A percentile compares a stretch with the other conserved stretches of the same genome.
Evolutionary conservation across 2,113 vertebrate species (phyloP).

Genomic region (Rhabdornis inornatus): DNA sequence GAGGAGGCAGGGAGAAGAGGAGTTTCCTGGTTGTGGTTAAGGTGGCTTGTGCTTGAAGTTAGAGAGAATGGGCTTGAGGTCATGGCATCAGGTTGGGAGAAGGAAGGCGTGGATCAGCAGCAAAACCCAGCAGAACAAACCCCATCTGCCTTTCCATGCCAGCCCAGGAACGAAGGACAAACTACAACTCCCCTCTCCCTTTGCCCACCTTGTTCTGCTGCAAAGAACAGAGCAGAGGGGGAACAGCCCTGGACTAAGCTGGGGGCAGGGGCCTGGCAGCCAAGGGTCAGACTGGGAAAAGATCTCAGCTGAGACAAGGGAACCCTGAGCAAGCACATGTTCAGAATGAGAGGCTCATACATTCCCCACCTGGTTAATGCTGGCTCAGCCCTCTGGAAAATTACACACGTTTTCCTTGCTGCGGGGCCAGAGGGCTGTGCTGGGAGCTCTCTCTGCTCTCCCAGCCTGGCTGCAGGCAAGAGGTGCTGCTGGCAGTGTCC

Average conservation of each 20-base stretch:
- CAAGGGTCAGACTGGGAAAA: background rate
- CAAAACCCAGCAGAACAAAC: background rate
- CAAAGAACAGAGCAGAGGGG: background rate
- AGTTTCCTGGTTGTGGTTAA: background rate
- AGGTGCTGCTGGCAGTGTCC: conserved; percentile 4
- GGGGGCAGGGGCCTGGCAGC: background rate
- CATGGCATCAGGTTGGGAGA: background rate
- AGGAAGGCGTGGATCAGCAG: background rate
- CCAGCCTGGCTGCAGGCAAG: rapidly evolving
- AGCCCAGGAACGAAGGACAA: background rate
- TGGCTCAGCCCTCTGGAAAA: conserved; percentile 50
- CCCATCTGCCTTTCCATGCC: background rate
- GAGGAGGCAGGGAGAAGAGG: background rate
- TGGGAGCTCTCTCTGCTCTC: background rate
- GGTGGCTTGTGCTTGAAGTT: background rate
- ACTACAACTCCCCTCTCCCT: background rate
- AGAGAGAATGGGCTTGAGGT: background rate
- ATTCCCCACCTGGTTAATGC: conserved; percentile 11
- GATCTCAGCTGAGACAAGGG: background rate
- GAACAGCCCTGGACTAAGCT: background rate
- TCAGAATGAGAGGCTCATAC: background rate
- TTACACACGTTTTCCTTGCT: conserved; percentile 10
- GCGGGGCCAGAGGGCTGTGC: background rate
- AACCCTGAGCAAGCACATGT: background rate
- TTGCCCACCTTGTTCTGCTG: background rate